phyloP scores from a whole-genome alignment of 2,113 vertebrate species.

The Centrocercus urophasianus region DNA sequence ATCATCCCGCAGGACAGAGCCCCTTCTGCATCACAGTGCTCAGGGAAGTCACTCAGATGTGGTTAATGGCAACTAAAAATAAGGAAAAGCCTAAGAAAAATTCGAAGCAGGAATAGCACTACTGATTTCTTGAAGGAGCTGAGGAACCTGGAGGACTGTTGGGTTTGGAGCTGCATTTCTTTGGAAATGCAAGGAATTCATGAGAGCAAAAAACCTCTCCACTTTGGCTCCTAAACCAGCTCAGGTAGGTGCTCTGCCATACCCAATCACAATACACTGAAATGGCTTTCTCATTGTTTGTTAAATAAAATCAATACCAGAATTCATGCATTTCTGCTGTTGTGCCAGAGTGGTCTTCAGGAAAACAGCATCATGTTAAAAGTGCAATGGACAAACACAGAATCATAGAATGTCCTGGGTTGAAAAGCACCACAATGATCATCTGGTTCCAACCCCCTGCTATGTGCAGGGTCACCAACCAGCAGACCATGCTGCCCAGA shows the following conservation, averaged over 20 bases:
- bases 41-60: fast-evolving
- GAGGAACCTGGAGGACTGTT: background rate
- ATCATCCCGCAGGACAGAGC: background rate
- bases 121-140: background rate
- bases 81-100: background rate
- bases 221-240: background rate
- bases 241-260: background rate
- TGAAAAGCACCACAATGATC: too few relatives aligned
- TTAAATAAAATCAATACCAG: background rate
- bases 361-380: background rate
- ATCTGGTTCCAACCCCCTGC: too few relatives aligned
- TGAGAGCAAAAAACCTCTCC: background rate
- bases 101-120: background rate
- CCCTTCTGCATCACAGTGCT: fast-evolving
- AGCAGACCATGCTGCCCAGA: too few relatives aligned
- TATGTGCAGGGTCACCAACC: too few relatives aligned
- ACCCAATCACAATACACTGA: background rate
- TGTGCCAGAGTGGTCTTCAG: background rate
- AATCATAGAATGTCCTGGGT: too few relatives aligned
- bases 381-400: background rate
- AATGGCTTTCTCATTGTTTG: background rate
- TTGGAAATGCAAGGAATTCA: background rate
- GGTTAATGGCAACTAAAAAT: background rate
- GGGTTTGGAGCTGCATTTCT: background rate
- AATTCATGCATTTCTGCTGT: background rate